Conservation (phyloP, 35 echinoderm and acorn worm genomes). For the Anneissia japonica region DNA sequence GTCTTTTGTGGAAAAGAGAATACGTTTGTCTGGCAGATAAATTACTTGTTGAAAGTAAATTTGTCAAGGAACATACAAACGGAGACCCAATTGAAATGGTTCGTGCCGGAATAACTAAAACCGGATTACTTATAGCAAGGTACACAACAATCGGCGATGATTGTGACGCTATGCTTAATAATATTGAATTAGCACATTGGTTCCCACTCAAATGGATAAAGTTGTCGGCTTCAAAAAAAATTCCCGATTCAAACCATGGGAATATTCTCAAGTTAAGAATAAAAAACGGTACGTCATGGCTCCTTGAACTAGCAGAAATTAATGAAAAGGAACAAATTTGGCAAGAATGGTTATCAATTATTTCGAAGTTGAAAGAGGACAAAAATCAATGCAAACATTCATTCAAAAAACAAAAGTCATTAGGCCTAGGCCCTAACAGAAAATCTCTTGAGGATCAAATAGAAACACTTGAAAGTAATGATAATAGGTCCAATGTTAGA, state of each 20-base stretch:
- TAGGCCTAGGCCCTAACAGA: not conserved
- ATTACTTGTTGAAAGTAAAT: conserved; percentile 65
- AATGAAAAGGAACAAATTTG: conserved; percentile 35
- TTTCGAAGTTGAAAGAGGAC: conserved; percentile 26
- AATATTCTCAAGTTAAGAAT: conserved; percentile 41
- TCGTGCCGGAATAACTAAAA: conserved; percentile 41
- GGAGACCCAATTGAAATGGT: conserved; percentile 53
- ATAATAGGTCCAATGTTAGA: no score
- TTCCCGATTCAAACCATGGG: not conserved
- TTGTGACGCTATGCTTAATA: conserved; percentile 32
- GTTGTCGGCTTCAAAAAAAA: not conserved
- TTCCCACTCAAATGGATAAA: conserved; percentile 26
- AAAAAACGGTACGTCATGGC: conserved; percentile 40
- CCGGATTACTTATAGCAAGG: conserved; percentile 47
- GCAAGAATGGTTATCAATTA: conserved; percentile 50
- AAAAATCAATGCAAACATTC: not conserved
- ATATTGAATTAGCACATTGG: conserved; percentile 11
- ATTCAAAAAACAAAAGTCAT: not conserved
- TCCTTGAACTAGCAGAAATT: conserved; percentile 62
- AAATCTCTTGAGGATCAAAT: not conserved
- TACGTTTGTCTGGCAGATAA: conserved; percentile 49
- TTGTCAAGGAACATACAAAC: conserved; percentile 55
- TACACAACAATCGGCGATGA: not conserved
- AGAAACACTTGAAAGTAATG: no score
- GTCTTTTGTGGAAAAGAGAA: conserved; percentile 61